Evolutionary conservation across 2,888 invertebrate species (phyloP).

Genomic region (Oxycera nigricornis): DNA sequence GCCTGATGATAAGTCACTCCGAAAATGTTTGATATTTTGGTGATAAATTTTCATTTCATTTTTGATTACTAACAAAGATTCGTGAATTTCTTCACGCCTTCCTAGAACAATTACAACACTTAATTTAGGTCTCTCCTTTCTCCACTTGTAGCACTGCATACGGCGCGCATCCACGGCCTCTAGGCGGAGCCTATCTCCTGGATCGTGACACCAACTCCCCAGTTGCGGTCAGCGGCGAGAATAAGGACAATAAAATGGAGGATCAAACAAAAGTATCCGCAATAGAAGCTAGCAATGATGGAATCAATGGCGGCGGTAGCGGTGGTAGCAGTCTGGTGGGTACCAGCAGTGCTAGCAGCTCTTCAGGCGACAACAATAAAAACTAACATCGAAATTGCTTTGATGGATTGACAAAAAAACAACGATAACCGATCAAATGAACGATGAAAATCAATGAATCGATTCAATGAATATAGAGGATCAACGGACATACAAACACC

Average conservation of each 20-base stretch:
- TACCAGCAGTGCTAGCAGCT: constrained; percentile 12
- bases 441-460: background rate
- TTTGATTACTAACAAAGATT: no score
- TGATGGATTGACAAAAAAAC: background rate
- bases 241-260: constrained; percentile 35
- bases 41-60: no score
- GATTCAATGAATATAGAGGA: background rate
- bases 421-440: constrained; percentile 8
- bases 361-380: constrained; percentile 6
- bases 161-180: constrained; percentile 57
- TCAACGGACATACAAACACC: background rate
- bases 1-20: no score
- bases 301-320: background rate
- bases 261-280: constrained; percentile 33
- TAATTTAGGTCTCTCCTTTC: constrained; percentile 34
- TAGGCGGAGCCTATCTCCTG: constrained; percentile 60
- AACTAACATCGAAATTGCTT: background rate
- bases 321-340: background rate
- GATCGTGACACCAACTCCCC: constrained; percentile 58
- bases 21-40: no score
- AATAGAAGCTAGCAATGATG: constrained; percentile 8
- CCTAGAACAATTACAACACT: constrained; percentile 30
- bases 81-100: background rate
- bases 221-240: constrained; percentile 26
- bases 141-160: constrained; percentile 58